Evolutionary conservation across 2,113 vertebrate species (phyloP).

Genomic region (Rhinopomastus cyanomelas): DNA sequence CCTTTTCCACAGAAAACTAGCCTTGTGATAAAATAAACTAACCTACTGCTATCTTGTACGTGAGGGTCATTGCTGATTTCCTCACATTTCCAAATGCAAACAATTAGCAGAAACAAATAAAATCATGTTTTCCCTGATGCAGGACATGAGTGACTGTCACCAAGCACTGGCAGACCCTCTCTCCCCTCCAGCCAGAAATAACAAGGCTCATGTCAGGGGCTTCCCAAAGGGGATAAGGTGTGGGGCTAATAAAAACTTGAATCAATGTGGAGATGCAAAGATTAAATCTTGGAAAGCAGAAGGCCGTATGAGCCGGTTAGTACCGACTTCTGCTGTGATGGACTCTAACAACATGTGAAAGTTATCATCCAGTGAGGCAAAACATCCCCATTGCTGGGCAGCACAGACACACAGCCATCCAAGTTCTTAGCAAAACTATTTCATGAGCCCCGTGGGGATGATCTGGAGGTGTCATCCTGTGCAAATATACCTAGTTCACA

Average conservation of each 20-base stretch:
- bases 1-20: background rate
- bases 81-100: background rate
- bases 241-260: constrained; percentile 9
- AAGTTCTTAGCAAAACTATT: constrained; percentile 9
- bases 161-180: background rate
- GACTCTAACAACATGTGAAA: constrained; percentile 14
- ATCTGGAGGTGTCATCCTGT: background rate
- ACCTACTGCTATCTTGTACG: background rate
- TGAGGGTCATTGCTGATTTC: background rate
- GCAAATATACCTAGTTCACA: background rate
- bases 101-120: background rate
- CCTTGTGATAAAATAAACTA: background rate
- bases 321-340: background rate
- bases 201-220: background rate
- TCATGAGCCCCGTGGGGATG: background rate
- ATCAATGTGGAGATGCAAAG: background rate
- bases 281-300: constrained; percentile 17
- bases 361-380: background rate
- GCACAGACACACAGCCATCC: background rate
- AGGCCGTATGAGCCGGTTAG: background rate
- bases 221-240: background rate
- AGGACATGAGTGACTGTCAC: background rate
- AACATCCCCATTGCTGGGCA: constrained; percentile 5
- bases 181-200: background rate
- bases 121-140: background rate